Evolutionary conservation across 2,113 vertebrate genomes (phyloP), one percentile per base, ranked within the genome.

Genomic region (Heliornis fulica): DNA sequence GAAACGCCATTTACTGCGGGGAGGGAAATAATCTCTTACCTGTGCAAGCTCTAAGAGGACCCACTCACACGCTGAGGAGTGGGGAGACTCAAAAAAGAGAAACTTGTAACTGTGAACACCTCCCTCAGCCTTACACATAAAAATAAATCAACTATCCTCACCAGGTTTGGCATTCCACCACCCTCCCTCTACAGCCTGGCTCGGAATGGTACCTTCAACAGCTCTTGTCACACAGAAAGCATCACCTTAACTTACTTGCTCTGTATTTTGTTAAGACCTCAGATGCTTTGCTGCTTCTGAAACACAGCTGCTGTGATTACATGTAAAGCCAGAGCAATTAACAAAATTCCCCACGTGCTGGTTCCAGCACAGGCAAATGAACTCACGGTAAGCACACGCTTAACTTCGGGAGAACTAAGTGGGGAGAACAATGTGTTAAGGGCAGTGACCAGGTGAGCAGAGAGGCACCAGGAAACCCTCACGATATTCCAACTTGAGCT

Each of bases 401-500:
- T 18, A 61, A n/a, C n/a, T n/a, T n/a, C n/a, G n/a, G n/a, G n/a
- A n/a, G n/a, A n/a, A n/a, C n/a, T n/a, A n/a, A n/a, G n/a, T n/a
- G n/a, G n/a, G n/a, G n/a, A n/a, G n/a, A n/a, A n/a, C n/a, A n/a
- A n/a, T n/a, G n/a, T n/a, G n/a, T 21, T 36, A 34, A 64, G 36
- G 76, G 19, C 28, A 34, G 19, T 3, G 28, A 65, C 28, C 74
- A 50, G 57, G 36, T 60, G 11, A 90, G 26, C 10, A 54, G 26
- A 68, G 28, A 17, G 41, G 26, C 25, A 10, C 10, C 5, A 26
- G 7, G 32, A 81, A 78, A 12, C 25, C 29, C 34, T 66, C 25
- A 4, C 2, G 0, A 8, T 4, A 13, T 2, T 11, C 13, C 29
- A 91, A 1, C 31, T 78, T 31, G 7, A 34, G 22, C 3, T 54